Base-by-base conservation (phyloP, 2,797 vertebrate genomes). In the Microctenopoma lineatum region DNA sequence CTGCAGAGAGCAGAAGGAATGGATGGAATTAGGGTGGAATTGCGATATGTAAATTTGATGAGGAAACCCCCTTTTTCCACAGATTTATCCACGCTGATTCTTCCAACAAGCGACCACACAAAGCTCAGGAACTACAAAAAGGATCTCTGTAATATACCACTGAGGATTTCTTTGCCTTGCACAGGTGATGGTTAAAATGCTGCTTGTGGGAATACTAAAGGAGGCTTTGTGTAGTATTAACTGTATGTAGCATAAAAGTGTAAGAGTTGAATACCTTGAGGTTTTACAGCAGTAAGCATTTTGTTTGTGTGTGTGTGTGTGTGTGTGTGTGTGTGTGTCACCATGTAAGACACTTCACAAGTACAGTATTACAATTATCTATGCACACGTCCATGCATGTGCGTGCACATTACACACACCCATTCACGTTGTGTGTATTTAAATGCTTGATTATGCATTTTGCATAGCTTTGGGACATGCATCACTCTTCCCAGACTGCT, bases 381-480 rank as follows among this genome's bases (percentile, higher is more conserved):
- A 59, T 71, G 71, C 70, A 66, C 56, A 66, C 18, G 36, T 73
- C 51, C 27, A 56, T 80, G 72, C 62, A 69, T 54, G 56, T 70
- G 61, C 58, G 46, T 59, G 75, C 75, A 75, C 66, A 57, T 34
- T 76, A 67, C 73, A 39, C 77, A 82, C 83, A 59, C 63, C 71
- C 84, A 56, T 86, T 68, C 72, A 75, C 83, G 77, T 80, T 78
- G 83, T 78, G 79, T 89, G 85, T 91, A 87, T 93, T 93, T 92
- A 91, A 91, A 93, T 91, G 90, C 88, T 93, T 93, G 89, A 93
- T 93, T 93, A 93, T 93, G 85, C 91, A 89, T 93, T 92, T 92
- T 92, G 87, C 90, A 89, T 91, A 90, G 90, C 91, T 92, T 84
- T 92, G 89, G 89, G 91, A 93, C 90, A 88, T 86, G 86, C 88